phyloP scores from a whole-genome alignment of 2,797 vertebrate genomes.

The Phataginus tricuspis region DNA sequence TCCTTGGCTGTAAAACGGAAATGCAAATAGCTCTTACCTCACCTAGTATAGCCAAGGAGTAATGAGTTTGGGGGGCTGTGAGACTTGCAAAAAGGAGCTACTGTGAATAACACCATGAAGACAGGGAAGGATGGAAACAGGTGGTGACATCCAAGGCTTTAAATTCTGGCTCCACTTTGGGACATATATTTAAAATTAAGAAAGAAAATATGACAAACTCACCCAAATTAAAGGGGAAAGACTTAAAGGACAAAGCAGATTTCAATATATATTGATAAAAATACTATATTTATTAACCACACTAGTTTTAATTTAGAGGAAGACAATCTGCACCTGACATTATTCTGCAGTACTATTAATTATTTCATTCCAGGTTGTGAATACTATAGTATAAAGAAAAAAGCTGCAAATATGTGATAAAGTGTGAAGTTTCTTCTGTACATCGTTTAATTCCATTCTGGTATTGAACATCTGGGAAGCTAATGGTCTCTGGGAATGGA shows the following conservation, averaged over 20 bases:
- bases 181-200: not conserved
- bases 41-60: not conserved
- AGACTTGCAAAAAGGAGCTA: not conserved
- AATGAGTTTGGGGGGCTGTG: accelerated
- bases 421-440: not conserved
- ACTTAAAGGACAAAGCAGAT: not conserved
- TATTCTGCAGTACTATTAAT: not conserved
- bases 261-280: not conserved
- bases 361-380: not conserved
- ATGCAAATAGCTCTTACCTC: too few relatives aligned
- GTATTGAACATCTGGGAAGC: not conserved
- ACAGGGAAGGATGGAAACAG: accelerated
- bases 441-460: not conserved
- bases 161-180: not conserved
- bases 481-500: accelerated
- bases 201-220: not conserved
- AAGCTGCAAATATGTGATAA: not conserved
- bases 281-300: not conserved
- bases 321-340: not conserved
- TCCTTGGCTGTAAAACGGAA: not conserved
- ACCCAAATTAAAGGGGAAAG: not conserved
- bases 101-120: not conserved
- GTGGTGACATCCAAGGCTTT: not conserved
- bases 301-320: not conserved
- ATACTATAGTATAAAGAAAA: not conserved